Evolutionary conservation across 2,888 invertebrate genomes (phyloP), one percentile per base, ranked within the genome.

Genomic region (Crematogaster levior): DNA sequence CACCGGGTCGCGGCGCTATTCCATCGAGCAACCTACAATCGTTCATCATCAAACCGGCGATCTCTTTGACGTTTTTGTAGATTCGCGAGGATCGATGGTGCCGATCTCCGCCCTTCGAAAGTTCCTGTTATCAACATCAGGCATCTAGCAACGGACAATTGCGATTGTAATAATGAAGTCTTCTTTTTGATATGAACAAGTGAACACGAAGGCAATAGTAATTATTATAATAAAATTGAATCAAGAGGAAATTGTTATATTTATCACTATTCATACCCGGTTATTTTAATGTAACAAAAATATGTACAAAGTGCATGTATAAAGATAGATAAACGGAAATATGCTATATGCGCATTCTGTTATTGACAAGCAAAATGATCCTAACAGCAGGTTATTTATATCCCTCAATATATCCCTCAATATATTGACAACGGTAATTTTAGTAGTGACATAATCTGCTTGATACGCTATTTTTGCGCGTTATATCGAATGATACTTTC

Each of bases 391-490:
- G 3, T 79, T 48, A 61, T 84, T 79, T 79, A 84, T 34, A n/a
- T 34, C 34, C 34, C n/a, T 79, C 61, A 43, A 70, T 72, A 68
- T 68, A 56, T 37, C 73, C 18, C 46, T 18, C 63, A 24, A n/a
- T 34, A 6, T 5, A 43, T 63, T 51, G 83, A 73, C 53, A 43
- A 83, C 65, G 87, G 79, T 85, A 84, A 88, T 88, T 87, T 89
- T 82, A 87, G 46, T 56, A 72, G 79, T 75, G 86, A 86, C 68
- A 86, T 89, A 86, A 89, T 88, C 86, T 68, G 83, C 51, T 81
- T 72, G 66, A 74, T 82, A 85, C 79, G 84, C 83, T 88, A 74
- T 87, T 81, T 88, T 88, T 89, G 88, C 82, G 70, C 84, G 70
- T 82, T 86, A 12, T 12, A 84, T 82, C 56, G 81, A 73, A 46